Conservation (phyloP, 2,888 invertebrate genomes). For the Lasioglossum lativentre region DNA sequence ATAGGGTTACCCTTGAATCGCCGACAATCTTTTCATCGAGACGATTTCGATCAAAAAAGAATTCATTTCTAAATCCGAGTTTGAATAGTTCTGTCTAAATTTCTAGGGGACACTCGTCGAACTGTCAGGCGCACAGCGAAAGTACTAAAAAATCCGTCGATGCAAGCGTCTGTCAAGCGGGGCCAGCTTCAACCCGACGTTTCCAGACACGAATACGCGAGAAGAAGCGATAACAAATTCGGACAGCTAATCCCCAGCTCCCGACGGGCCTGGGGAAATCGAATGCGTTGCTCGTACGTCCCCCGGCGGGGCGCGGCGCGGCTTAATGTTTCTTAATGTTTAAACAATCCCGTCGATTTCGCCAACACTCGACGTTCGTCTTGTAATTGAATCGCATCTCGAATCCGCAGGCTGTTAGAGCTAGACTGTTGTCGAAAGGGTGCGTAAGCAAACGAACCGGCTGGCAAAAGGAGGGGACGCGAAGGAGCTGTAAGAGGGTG, state of each 20-base stretch:
- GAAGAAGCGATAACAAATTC: constrained; percentile 8
- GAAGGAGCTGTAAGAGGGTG: background rate
- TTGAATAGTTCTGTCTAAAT: background rate
- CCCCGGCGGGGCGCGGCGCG: background rate
- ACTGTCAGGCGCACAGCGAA: too few species aligned
- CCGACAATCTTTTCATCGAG: background rate
- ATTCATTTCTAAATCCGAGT: background rate
- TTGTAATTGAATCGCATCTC: constrained; percentile 66
- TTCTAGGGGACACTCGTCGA: background rate
- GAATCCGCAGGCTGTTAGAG: constrained; percentile 40
- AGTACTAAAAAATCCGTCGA: background rate
- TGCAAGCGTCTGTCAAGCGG: background rate
- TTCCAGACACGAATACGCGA: constrained; percentile 24
- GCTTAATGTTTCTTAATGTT: constrained; percentile 50
- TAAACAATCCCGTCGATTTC: constrained; percentile 32
- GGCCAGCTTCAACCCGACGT: constrained; percentile 8
- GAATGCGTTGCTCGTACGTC: background rate
- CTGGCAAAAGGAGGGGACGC: constrained; percentile 2
- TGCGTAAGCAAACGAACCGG: constrained; percentile 7
- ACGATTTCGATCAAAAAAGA: background rate
- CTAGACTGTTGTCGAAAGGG: constrained; percentile 18
- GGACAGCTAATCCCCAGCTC: constrained; percentile 21
- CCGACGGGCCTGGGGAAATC: background rate
- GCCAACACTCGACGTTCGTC: background rate
- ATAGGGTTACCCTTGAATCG: background rate